Conservation (phyloP, 1,140 invertebrate genomes). For the Bathynomus jamesi region DNA sequence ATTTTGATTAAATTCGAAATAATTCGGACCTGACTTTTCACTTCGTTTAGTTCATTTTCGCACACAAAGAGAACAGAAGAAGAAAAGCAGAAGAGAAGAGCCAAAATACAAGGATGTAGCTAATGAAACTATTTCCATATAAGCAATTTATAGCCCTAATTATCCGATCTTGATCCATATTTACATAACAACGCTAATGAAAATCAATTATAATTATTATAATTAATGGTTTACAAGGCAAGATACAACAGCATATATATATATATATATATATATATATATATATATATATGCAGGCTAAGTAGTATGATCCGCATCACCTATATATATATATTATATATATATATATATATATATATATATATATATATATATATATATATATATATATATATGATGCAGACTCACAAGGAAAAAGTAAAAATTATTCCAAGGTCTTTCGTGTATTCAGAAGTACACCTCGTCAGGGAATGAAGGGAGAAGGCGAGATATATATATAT, state of each 20-base stretch:
- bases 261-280: constrained; percentile 3
- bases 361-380: not conserved
- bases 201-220: not conserved
- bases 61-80: not conserved
- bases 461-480: no score
- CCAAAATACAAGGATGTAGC: not conserved
- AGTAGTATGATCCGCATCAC: no score
- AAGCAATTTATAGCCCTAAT: not conserved
- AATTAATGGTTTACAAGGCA: not conserved
- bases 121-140: not conserved
- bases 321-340: not conserved
- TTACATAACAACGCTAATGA: not conserved
- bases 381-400: no score
- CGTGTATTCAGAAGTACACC: no score
- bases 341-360: not conserved
- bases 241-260: not conserved
- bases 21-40: not conserved
- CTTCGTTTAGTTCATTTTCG: not conserved
- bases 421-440: no score
- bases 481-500: constrained; percentile 3
- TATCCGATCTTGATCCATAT: not conserved
- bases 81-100: not conserved
- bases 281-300: constrained; percentile 3
- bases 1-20: no score
- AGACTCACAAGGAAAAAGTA: no score